These are phyloP conservation scores for Didymodactylos carnosus DNA, from an alignment of 2,888 invertebrate species.

Conservation along the genomic window DNA sequence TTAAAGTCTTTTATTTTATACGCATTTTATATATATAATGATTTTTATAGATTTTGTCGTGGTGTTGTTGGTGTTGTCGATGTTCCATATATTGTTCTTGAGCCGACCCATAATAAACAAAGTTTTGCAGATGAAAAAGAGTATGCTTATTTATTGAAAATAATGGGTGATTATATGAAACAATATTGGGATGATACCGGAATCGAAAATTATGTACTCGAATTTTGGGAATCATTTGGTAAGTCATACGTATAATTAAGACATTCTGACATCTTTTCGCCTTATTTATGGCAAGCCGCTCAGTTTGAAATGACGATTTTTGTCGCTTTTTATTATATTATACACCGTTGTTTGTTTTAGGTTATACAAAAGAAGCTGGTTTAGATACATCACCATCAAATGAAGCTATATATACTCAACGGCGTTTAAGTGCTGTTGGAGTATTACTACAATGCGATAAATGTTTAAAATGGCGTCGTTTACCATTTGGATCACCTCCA, in stretches of 20 bases:
- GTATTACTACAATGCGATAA: constrained; percentile 35
- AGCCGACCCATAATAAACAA: constrained; percentile 38
- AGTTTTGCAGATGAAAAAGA: constrained; percentile 37
- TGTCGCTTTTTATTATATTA: not conserved
- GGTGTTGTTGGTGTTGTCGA: constrained; percentile 31
- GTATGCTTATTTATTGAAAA: constrained; percentile 32
- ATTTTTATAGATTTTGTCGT: constrained; percentile 19
- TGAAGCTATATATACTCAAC: constrained; percentile 29
- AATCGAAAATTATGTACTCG: constrained; percentile 24
- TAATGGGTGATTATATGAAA: constrained; percentile 35
- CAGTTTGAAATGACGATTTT: no score
- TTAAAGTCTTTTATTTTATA: not conserved
- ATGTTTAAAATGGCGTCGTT: constrained; percentile 34
- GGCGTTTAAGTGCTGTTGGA: constrained; percentile 31
- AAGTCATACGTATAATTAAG: not conserved
- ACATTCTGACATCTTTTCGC: no score
- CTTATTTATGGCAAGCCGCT: no score
- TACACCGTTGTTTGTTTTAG: constrained; percentile 19
- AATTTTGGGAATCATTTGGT: constrained; percentile 12
- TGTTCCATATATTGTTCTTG: constrained; percentile 35
- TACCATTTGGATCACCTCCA: not conserved
- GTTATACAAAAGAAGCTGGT: constrained; percentile 29
- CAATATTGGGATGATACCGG: constrained; percentile 29
- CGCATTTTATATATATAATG: not conserved
- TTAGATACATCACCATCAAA: constrained; percentile 32